These are phyloP conservation scores for Penaeus vannamei DNA, from an alignment of 1,140 invertebrate genomes.

Conservation along the genomic window DNA sequence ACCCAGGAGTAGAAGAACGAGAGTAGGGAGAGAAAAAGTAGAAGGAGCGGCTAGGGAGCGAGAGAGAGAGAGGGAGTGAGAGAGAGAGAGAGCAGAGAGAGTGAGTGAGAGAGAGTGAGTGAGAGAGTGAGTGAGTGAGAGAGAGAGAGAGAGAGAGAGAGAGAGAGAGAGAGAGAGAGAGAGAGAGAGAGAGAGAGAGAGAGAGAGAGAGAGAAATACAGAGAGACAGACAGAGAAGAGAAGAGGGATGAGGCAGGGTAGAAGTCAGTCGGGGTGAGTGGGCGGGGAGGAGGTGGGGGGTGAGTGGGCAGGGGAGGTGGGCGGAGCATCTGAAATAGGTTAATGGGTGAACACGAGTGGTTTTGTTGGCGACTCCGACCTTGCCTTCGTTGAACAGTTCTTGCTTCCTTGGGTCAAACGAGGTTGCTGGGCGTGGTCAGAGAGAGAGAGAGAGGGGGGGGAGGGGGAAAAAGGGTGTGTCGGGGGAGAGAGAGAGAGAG, in stretches of 20 bases:
- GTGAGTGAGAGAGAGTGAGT: too few relatives aligned
- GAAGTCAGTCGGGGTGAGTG: not conserved
- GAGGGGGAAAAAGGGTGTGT: not conserved
- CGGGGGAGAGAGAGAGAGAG: not conserved
- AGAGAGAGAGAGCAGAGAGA: too few relatives aligned
- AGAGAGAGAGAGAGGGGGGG: not conserved
- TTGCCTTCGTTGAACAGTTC: not conserved
- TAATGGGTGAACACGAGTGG: conserved; percentile 23
- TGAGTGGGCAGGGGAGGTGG: not conserved
- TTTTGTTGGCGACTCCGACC: conserved; percentile 5
- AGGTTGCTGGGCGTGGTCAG: not conserved
- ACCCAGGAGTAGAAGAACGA: too few relatives aligned
- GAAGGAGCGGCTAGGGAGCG: too few relatives aligned
- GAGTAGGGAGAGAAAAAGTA: too few relatives aligned
- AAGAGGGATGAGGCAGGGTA: not conserved
- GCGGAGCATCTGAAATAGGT: conserved; percentile 10
- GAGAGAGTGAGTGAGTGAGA: not conserved
- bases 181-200: not conserved
- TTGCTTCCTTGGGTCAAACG: conserved; percentile 1
- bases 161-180: not conserved
- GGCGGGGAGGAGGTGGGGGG: not conserved
- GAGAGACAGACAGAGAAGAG: not conserved
- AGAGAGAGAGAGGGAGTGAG: too few relatives aligned
- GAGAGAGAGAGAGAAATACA: not conserved
- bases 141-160: not conserved